phyloP scores from a whole-genome alignment of 2,113 vertebrate species.

The Pterocles orientalis region DNA sequence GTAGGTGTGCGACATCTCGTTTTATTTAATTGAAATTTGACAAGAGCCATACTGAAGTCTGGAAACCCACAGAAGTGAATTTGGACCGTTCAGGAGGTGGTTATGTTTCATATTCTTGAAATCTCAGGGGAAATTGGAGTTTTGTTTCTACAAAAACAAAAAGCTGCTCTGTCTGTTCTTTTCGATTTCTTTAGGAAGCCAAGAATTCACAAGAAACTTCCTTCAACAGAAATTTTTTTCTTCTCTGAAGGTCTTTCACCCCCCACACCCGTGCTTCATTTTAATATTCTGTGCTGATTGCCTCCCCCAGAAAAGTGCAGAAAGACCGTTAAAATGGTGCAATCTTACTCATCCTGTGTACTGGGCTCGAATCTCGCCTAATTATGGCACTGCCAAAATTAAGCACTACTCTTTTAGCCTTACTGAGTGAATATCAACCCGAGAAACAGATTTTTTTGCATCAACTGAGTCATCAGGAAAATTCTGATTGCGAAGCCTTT shows the following conservation, averaged over 20 bases:
- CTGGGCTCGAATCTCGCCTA: not conserved
- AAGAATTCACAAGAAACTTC: not conserved
- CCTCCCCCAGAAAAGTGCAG: constrained; percentile 10
- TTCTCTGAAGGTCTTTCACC: not conserved
- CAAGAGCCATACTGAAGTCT: not conserved
- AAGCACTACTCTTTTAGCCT: constrained; percentile 41
- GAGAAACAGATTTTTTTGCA: not conserved
- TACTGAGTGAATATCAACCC: not conserved
- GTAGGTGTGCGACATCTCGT: not conserved
- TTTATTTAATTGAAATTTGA: not conserved
- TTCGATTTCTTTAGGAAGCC: not conserved
- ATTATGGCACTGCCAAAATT: constrained; percentile 46
- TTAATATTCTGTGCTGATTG: not conserved
- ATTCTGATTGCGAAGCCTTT: not conserved
- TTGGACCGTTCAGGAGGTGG: not conserved
- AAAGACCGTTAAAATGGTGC: not conserved
- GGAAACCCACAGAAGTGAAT: not conserved
- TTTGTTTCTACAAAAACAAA: not conserved
- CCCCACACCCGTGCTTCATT: not conserved
- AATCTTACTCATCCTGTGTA: constrained; percentile 33
- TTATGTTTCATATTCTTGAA: not conserved
- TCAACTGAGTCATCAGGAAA: constrained; percentile 51
- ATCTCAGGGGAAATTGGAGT: not conserved
- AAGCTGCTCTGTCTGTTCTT: not conserved
- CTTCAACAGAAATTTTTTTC: not conserved